phyloP scores from a whole-genome alignment of 2,888 invertebrate species.

The Ernsta delagoae region DNA sequence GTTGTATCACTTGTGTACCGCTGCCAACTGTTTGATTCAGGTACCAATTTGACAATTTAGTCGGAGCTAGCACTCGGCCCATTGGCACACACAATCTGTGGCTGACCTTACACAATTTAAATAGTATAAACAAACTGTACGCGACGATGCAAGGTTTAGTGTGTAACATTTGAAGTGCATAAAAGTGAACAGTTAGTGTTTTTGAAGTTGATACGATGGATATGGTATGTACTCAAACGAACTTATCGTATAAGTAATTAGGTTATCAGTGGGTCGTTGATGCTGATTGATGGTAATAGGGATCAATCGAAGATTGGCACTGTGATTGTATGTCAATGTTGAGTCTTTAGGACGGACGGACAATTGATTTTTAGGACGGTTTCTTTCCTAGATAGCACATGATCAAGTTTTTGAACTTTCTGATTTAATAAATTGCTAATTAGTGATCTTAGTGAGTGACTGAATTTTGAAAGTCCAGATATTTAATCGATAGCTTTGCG shows the following conservation, averaged over 20 bases:
- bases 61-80: conserved; percentile 60
- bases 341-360: background rate
- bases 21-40: conserved; percentile 74
- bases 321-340: background rate
- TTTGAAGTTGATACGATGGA: background rate
- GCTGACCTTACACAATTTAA: conserved; percentile 49
- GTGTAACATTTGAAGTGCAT: conserved; percentile 17
- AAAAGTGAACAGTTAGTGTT: conserved; percentile 18
- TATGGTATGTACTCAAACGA: conserved; percentile 21
- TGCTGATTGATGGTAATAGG: background rate
- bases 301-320: background rate
- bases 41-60: conserved; percentile 73
- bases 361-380: background rate
- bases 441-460: no score
- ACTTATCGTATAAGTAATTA: background rate
- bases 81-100: conserved; percentile 48
- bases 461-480: no score
- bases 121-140: conserved; percentile 48
- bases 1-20: conserved; percentile 59
- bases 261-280: background rate
- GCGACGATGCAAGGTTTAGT: conserved; percentile 26
- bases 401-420: background rate
- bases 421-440: no score
- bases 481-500: no score
- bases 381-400: background rate